phyloP scores from a whole-genome alignment of 1,140 invertebrate species.

The Brachionus rotundiformis region DNA sequence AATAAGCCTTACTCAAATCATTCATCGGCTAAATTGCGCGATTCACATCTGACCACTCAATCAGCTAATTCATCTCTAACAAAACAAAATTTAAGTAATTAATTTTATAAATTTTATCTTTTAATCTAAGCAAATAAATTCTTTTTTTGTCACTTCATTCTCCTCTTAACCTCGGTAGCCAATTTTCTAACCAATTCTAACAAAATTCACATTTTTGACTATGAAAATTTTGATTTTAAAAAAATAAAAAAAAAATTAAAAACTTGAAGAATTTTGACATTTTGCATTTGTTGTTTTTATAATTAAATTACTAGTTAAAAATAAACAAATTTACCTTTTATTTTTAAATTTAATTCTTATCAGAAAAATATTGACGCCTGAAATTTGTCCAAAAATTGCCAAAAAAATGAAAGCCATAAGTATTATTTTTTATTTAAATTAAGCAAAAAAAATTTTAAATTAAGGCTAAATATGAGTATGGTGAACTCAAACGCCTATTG shows the following conservation, averaged over 20 bases:
- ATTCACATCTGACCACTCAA: constrained; percentile 1
- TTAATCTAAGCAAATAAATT: background rate
- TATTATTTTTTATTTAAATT: background rate
- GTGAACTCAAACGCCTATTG: background rate
- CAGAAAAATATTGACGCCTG: background rate
- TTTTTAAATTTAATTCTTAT: background rate
- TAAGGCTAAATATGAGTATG: background rate
- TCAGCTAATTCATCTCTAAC: background rate
- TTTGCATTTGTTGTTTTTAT: background rate
- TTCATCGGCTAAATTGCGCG: background rate
- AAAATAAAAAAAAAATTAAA: background rate
- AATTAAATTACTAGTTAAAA: background rate
- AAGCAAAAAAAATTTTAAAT: background rate
- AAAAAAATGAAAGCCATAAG: constrained; percentile 1
- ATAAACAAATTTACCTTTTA: constrained; percentile 12
- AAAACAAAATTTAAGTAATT: constrained; percentile 25
- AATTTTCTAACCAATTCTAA: background rate
- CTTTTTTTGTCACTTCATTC: background rate
- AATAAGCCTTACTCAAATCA: background rate
- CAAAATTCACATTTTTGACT: background rate
- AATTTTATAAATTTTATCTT: background rate
- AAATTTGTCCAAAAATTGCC: background rate
- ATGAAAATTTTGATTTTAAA: too few species aligned
- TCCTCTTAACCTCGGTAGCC: background rate
- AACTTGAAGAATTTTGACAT: background rate